Evolutionary conservation across 1,140 invertebrate genomes (phyloP).

Genomic region (Zaprionus inermis): DNA sequence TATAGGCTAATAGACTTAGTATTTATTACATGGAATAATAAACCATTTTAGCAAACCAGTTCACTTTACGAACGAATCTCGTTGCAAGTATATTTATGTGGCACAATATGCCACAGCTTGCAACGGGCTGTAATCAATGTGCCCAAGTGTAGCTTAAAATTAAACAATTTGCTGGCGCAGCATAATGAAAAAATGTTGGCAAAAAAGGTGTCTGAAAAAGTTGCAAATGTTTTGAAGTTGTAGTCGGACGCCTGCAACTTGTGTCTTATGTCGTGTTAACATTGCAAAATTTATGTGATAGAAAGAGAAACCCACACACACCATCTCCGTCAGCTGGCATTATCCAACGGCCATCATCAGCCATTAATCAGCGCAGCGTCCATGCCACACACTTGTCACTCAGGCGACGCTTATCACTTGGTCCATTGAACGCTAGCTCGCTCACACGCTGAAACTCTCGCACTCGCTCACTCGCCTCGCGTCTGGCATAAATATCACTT

Average conservation of each 20-base stretch:
- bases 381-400: conserved; percentile 69
- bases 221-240: conserved; percentile 35
- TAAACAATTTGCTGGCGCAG: conserved; percentile 47
- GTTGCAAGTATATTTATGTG: conserved; percentile 4
- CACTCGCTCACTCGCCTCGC: conserved; percentile 20
- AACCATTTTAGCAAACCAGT: neutral
- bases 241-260: conserved; percentile 51
- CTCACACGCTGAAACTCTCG: neutral
- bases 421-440: conserved; percentile 68
- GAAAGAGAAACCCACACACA: neutral
- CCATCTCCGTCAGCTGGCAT: conserved; percentile 21
- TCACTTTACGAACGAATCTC: conserved; percentile 12
- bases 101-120: conserved; percentile 19
- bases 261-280: conserved; percentile 80
- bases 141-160: conserved; percentile 46
- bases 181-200: conserved; percentile 7
- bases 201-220: conserved; percentile 34
- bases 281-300: conserved; percentile 72
- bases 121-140: conserved; percentile 52
- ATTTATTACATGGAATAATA: too few species aligned
- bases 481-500: conserved; percentile 81
- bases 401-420: conserved; percentile 80
- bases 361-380: conserved; percentile 67
- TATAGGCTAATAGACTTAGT: too few species aligned
- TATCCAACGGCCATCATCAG: conserved; percentile 54